Base-by-base conservation (phyloP, 2,888 invertebrate genomes). In the Oxycera nigricornis region DNA sequence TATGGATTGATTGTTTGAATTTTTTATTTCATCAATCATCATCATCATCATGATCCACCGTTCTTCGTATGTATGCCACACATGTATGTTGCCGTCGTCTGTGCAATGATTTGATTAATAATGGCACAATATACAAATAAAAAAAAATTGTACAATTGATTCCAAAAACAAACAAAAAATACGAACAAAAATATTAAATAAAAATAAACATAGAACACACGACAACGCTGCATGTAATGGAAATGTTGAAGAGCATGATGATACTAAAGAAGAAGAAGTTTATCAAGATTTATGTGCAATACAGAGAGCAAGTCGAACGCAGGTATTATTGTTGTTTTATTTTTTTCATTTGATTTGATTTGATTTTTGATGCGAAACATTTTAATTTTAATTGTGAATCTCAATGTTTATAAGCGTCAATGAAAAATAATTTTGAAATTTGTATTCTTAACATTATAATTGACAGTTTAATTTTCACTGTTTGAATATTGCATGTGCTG, bases 221-320 rank as follows among this genome's bases (percentile, higher is more conserved):
- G 85, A 85, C 79, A 84, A 84, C 81, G 83, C 82, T 82, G 85
- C 82, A 80, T 85, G 84, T 78, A 84, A 85, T 81, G 84, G 83
- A 80, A 82, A 82, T 78, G 83, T 81, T 79, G 84, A 86, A 79
- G 85, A 85, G 79, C 82, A 82, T 79, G 85, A 86, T 80, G 85
- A 86, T 80, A 83, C 85, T 78, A 91, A 91, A 87, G 94, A 94
- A 85, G 96, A 96, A 86, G 94, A 95, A 88, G 94, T 96, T 86
- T 96, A 96, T 89, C 95, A 96, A 88, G 96, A 96, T 89, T 90
- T 96, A 83, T 95, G 94, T 89, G 91, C 91, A 80, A 90, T 93
- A 83, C 89, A 89, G 86, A 86, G 86, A 81, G 85, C 86, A 79
- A 86, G 85, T 81, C 85, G 86, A 83, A 87, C 86, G 81, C 87